These are phyloP conservation scores for Anableps anableps DNA, from an alignment of 2,797 vertebrate genomes.

Conservation along the genomic window DNA sequence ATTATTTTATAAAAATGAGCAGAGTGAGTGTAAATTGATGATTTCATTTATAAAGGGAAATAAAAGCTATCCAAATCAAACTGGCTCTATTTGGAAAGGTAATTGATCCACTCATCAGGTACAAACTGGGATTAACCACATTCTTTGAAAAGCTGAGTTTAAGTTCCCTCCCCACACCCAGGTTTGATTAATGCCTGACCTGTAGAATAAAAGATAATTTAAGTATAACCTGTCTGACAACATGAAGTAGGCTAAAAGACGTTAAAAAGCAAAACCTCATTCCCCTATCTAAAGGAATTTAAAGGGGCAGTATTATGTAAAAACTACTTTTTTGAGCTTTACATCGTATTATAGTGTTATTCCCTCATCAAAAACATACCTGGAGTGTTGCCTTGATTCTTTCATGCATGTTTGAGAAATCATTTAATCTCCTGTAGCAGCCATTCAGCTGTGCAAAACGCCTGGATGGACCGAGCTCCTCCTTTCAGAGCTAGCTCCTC, in stretches of 20 bases:
- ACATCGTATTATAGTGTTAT: no score
- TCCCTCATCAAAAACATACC: no score
- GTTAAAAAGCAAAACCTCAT: background rate
- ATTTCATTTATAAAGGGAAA: background rate
- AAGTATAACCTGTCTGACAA: background rate
- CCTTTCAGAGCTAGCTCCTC: no score
- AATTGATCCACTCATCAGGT: background rate
- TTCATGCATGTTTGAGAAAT: no score
- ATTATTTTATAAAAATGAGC: background rate
- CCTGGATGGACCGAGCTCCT: no score
- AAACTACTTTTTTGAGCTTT: no score
- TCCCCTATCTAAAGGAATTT: background rate
- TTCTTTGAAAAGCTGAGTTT: background rate
- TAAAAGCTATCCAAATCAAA: background rate
- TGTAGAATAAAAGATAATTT: background rate
- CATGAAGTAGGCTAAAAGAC: background rate
- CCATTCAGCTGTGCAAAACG: no score
- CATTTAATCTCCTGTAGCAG: no score
- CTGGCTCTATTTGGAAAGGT: background rate
- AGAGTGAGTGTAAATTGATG: background rate
- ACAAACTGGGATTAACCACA: background rate
- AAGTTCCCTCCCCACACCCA: background rate
- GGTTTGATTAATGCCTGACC: background rate
- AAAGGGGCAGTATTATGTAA: no score
- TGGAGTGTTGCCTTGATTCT: no score